Base-by-base conservation (phyloP, 2,113 vertebrate genomes). In the Arothron firmamentum region DNA sequence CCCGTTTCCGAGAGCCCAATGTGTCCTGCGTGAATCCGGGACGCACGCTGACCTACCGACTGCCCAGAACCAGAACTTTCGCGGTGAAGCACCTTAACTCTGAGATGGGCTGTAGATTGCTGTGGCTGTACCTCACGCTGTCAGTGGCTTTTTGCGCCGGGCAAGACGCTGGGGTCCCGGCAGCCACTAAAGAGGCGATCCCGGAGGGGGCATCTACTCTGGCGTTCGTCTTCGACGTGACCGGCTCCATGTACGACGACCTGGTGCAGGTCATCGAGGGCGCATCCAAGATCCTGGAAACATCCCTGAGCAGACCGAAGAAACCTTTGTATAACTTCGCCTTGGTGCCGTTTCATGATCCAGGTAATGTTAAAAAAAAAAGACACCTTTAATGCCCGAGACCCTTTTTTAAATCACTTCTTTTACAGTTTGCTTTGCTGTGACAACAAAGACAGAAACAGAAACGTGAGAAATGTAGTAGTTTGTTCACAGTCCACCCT, bases 231-330 rank as follows among this genome's bases (percentile, higher is more conserved):
- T 99, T 99, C 59, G 97, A 99, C 74, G 96, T 99, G 38, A 98
- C 97, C 45, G 97, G 97, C 17, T 99, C 97, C 85, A 98, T 99
- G 96, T 99, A 98, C 59, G 97, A 99, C 62, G 96, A 99, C 71
- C 79, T 99, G 75, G 94, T 98, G 62, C 97, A 99, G 83, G 97
- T 99, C 6, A 97, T 98, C 56, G 96, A 99, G 72, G 97, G 96
- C 3, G 96, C 97, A 3, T 99, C 97, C 66, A 98, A 98, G 87
- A 99, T 99, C 54, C 67, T 99, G 88, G 97, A 99, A 62, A 98
- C 94, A 1, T 98, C 96, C 47, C 87, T 98, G 23, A 98, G 89
- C 78, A 92, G 96, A 92, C 95, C 94, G 0, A 93, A 94, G 88
- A 92, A 91, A 63, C 91, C 94, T 1, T 88, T 99, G 6, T 94